Percentiles rank a stretch among this genome's conserved stretches.
phyloP scores from a whole-genome alignment of 2,797 vertebrate genomes.

The Lacerta viridis region DNA sequence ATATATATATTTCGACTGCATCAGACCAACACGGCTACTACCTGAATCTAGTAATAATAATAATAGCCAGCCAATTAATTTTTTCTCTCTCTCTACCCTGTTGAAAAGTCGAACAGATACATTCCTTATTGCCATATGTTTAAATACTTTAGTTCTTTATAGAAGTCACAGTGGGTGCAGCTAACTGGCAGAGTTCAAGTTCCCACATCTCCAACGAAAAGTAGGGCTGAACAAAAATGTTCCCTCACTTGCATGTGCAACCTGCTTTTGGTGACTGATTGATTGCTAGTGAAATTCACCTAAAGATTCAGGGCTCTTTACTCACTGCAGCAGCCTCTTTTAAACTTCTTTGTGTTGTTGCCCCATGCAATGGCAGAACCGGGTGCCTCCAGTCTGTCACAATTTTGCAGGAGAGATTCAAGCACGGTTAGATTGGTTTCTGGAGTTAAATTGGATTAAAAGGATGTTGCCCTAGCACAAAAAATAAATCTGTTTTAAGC shows the following conservation, averaged over 20 bases:
- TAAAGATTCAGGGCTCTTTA: neutral
- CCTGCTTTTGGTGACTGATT: neutral
- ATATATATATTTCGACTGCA: no score
- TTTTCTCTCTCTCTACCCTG: neutral
- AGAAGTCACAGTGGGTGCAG: neutral
- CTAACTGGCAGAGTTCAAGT: neutral
- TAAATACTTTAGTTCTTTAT: neutral
- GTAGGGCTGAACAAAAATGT: neutral
- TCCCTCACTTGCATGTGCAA: neutral
- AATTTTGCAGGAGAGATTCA: no score
- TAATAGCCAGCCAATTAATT: neutral
- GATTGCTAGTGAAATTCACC: neutral
- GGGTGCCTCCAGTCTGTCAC: neutral
- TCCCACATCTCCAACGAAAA: neutral
- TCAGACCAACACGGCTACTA: no score
- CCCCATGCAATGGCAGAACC: neutral
- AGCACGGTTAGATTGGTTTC: no score
- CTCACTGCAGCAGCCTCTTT: neutral
- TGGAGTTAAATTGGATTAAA: no score
- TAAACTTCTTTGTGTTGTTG: neutral
- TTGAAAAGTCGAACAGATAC: neutral
- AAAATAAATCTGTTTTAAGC: no score
- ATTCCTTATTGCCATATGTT: neutral
- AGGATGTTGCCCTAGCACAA: no score
- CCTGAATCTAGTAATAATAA: no score